Evolutionary conservation across 1,140 invertebrate genomes (phyloP).

Genomic region (Lucilia cuprina): DNA sequence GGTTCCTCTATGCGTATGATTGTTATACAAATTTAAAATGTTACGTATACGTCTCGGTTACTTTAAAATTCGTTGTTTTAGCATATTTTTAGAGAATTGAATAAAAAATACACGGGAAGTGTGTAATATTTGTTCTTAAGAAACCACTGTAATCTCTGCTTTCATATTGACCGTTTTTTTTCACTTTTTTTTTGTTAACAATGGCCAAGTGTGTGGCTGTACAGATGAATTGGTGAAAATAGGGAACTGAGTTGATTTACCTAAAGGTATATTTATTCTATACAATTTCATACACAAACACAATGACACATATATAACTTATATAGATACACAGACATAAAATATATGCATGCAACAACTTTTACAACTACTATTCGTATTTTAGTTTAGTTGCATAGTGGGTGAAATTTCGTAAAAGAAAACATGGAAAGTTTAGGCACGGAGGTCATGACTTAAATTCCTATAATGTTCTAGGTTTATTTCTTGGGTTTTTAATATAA

Average conservation of each 20-base stretch:
- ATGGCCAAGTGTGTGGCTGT: not conserved
- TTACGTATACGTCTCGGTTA: too few relatives aligned
- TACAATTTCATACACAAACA: not conserved
- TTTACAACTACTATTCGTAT: not conserved
- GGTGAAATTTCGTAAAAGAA: too few relatives aligned
- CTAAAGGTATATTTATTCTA: not conserved
- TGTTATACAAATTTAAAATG: too few relatives aligned
- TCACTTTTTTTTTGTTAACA: not conserved
- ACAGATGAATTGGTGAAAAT: not conserved
- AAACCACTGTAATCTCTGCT: not conserved
- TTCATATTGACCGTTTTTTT: not conserved
- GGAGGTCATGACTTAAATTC: too few relatives aligned
- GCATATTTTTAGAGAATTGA: too few relatives aligned
- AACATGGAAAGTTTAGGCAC: too few relatives aligned
- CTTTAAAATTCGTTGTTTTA: too few relatives aligned
- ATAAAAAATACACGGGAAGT: too few relatives aligned
- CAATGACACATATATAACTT: not conserved
- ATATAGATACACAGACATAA: not conserved
- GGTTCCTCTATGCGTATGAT: too few relatives aligned
- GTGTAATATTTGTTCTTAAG: too few relatives aligned
- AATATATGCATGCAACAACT: not conserved
- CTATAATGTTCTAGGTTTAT: too few relatives aligned
- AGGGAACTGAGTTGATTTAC: not conserved
- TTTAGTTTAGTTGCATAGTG: not conserved
- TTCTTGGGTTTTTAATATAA: too few relatives aligned